Base-by-base conservation (phyloP, 2,797 vertebrate genomes). In the Melanotaenia boesemani region DNA sequence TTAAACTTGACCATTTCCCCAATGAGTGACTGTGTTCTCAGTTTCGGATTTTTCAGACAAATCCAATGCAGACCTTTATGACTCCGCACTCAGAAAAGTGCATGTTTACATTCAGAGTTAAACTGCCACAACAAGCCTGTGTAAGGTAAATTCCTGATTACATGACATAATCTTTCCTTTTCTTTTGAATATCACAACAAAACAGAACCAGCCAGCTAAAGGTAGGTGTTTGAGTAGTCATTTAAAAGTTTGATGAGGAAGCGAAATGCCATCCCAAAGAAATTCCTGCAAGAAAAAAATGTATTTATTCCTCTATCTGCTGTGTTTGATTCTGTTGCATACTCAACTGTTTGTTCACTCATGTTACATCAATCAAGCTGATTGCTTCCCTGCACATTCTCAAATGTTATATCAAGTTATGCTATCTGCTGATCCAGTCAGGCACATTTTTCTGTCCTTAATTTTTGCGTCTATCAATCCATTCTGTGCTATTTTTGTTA, bases 281-380 rank as follows among this genome's bases (percentile, higher is more conserved):
- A 50, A 50, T n/a, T 22, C n/a, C 48, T 22, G 30, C 30, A 30
- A 30, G 5, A 30, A 5, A 30, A 30, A 30, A 30, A 30, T 6
- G 30, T 5, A 30, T 30, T 30, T 30, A 30, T 30, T 30, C 30
- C 30, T 30, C 1, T 30, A 1, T 0, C 7, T 8, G 18, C 60
- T 65, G 26, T 26, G 24, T 59, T 82, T 50, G 74, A 69, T 75
- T 79, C 48, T 15, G 1, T n/a, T 34, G 22, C 44, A 41, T 10
- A 5, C 15, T 30, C 6, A 30, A 13, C 3, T 22, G 6, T 16
- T 30, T 56, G 11, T 30, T 44, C 28, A 60, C 63, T 20, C n/a
- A 18, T 50, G 46, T 64, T 72, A 37, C 41, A 57, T 61, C 26
- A 44, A 80, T 76, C 8, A 28, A 10, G 44, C 54, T 7, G 46